Base-by-base conservation (phyloP, 2,888 invertebrate genomes). In the Hydrotaea diabolus region DNA sequence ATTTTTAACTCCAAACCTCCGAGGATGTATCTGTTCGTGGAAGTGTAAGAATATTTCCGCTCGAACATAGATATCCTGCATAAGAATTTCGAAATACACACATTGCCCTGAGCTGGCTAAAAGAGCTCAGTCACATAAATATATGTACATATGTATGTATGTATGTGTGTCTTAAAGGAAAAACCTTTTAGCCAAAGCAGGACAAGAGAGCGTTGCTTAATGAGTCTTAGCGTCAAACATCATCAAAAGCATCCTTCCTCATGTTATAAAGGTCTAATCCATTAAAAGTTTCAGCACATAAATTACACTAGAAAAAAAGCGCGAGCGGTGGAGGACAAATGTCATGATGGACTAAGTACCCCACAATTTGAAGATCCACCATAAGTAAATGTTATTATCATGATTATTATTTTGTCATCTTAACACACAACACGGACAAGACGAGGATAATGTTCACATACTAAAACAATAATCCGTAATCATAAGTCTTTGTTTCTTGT, bases 401-500 rank as follows among this genome's bases (percentile, higher is more conserved):
- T n/a, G n/a, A n/a, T n/a, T n/a, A n/a, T n/a, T n/a, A n/a, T n/a
- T 43, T 43, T 43, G 43, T 43, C 43, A 43, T 43, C 43, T 43
- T 43, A 43, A 43, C 43, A 43, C 43, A 43, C 5, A 43, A 13
- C 15, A 2, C 43, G 13, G 5, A 43, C 5, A 55, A 4, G 53
- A 15, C n/a, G 5, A 57, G 57, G 13, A n/a, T 49, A 49, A 49
- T 49, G 49, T 49, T 49, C 49, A 49, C 7, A 49, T 49, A 49
- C 11, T 31, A 31, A 31, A 57, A 21, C 19, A 15, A 59, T 62
- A 62, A 62, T 69, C 69, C 69, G 13, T 69, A 17, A 69, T n/a
- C 15, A 69, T 69, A 46, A 23, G 69, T 46, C 69, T 26, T 21
- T 55, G 23, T 23, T 46, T 26, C n/a, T 55, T 36, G 17, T 36